Evolutionary conservation across 2,888 invertebrate genomes (phyloP), one percentile per base, ranked within the genome.

Genomic region (Pandemis corylana): DNA sequence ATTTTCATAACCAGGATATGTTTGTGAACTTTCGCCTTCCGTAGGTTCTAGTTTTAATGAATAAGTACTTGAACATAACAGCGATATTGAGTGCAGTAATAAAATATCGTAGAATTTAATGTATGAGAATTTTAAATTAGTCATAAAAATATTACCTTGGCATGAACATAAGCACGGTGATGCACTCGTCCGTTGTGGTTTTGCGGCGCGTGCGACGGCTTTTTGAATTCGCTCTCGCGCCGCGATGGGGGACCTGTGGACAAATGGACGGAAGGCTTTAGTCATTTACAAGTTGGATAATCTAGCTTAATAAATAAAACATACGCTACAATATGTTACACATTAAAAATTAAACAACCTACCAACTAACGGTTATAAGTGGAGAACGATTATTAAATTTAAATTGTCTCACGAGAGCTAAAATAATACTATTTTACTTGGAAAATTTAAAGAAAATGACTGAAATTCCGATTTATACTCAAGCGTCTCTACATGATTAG

Each of bases 151-250:
- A 36, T 36, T 85, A 93, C 94, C 92, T 93, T 93, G 85, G 86
- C 89, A 87, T 91, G 91, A 75, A 87, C 82, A 82, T 91, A 93
- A 77, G 91, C 87, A 80, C 93, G 91, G 81, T 90, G 93, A 82
- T 92, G 93, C 74, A 89, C 88, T 77, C 94, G 90, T 73, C 93
- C 92, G 87, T 95, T 92, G 82, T 93, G 90, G 87, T 95, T 92
- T 82, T 93, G 90, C 68, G 92, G 88, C 83, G 95, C 94, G 90
- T 95, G 94, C 82, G 94, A 90, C 41, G 96, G 96, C 85, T 96
- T 96, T 89, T 96, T 96, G 93, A 96, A 95, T 91, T 95, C 95
- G 89, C 95, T 90, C 87, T 95, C 88, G 84, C 95, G 87, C 82
- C 95, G 93, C 68, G 95, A 92, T 82, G 95, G 91, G 74, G 93